Percentiles rank a stretch among this genome's conserved stretches.
These are phyloP conservation scores for Nibea coibor DNA, from an alignment of 2,113 vertebrate genomes.

Conservation along the genomic window DNA sequence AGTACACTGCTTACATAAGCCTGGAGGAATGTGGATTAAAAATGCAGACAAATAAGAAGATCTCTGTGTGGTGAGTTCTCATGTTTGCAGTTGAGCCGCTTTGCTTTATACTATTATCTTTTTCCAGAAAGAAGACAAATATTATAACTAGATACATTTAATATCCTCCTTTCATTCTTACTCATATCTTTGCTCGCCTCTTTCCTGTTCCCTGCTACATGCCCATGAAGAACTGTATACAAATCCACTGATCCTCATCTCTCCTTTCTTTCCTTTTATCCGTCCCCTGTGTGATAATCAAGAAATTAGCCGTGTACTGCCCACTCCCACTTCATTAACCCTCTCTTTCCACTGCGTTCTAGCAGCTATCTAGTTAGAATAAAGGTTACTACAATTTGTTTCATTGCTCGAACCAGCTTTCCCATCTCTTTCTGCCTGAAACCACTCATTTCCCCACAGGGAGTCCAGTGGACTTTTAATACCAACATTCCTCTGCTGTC, in stretches of 20 bases:
- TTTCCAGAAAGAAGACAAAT: not conserved
- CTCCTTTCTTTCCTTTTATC: not conserved
- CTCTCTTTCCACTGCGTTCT: not conserved
- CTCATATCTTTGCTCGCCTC: not conserved
- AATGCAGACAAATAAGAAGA: slow-evolving; percentile 42
- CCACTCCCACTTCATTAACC: not conserved
- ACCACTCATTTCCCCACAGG: not conserved
- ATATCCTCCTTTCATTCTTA: not conserved
- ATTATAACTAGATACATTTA: not conserved
- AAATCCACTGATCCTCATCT: slow-evolving; percentile 10
- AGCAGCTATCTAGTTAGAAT: not conserved
- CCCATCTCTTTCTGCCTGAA: not conserved
- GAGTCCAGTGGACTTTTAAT: not conserved
- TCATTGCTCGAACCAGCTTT: not conserved
- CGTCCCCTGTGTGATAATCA: not conserved
- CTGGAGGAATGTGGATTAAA: slow-evolving; percentile 62
- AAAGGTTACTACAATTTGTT: not conserved
- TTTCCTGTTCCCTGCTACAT: not conserved
- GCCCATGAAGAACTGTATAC: not conserved
- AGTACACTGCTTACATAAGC: slow-evolving; percentile 58
- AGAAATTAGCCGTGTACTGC: not conserved
- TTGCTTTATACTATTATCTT: not conserved
- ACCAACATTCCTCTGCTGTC: slow-evolving; percentile 14
- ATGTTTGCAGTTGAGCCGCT: slow-evolving; percentile 6
- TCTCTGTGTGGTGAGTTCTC: slow-evolving; percentile 1